Conservation (phyloP, 2,888 invertebrate species). For the Hydrotaea cyrtoneurina region DNA sequence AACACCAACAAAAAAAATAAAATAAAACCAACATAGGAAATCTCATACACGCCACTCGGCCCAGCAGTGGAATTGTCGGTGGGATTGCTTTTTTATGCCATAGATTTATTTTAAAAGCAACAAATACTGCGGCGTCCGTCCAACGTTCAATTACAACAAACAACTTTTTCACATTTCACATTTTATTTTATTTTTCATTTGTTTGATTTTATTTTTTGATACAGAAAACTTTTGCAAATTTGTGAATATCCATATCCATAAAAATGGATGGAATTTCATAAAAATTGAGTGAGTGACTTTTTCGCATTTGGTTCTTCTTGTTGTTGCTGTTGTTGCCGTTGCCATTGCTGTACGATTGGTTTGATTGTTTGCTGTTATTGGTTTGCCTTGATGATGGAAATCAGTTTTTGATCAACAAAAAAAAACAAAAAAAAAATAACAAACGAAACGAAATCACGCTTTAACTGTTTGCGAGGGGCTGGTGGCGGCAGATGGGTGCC, state of each 20-base stretch:
- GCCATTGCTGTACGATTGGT: background rate
- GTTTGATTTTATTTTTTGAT: background rate
- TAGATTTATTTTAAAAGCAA: background rate
- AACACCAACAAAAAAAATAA: background rate
- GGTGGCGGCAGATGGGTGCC: background rate
- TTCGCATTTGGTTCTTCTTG: background rate
- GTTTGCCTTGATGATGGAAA: background rate
- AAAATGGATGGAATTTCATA: constrained; percentile 15
- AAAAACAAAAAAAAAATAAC: background rate
- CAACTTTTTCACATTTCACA: background rate
- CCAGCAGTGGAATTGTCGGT: background rate
- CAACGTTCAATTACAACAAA: background rate
- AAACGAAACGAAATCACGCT: background rate
- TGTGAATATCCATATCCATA: constrained; percentile 28
- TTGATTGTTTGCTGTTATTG: background rate
- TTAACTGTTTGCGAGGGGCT: background rate
- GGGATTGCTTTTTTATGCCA: background rate
- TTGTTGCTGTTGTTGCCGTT: background rate
- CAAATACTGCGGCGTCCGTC: constrained; percentile 5
- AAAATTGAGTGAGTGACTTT: constrained; percentile 2
- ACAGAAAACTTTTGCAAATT: constrained; percentile 10
- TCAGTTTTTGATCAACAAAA: constrained; percentile 9
- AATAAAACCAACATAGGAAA: background rate
- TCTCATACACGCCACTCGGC: background rate
- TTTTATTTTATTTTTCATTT: background rate